phyloP scores from a whole-genome alignment of 2,113 vertebrate species.

The Anoplopoma fimbria region DNA sequence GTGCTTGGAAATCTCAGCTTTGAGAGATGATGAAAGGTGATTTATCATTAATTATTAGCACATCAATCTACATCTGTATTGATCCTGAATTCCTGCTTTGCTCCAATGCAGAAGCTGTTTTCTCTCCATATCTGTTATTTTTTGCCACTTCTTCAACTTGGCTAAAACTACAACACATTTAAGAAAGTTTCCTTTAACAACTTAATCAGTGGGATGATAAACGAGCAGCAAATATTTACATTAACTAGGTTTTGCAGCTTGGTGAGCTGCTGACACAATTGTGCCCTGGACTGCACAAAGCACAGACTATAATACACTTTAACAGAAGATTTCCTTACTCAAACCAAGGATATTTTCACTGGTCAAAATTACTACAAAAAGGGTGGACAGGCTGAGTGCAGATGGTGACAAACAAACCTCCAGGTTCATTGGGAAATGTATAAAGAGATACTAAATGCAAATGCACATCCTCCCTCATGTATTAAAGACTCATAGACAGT shows the following conservation, averaged over 20 bases:
- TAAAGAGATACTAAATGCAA: too few species aligned
- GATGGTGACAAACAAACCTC: too few species aligned
- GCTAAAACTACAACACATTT: not conserved
- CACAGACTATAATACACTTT: too few species aligned
- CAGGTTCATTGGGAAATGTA: too few species aligned
- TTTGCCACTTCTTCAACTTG: not conserved
- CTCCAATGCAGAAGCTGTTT: not conserved
- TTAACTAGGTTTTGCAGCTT: not conserved
- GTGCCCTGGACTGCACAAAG: too few species aligned
- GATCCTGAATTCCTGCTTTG: not conserved
- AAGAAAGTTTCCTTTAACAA: not conserved
- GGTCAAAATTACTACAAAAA: too few species aligned
- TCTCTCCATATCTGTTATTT: not conserved
- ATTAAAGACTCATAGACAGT: not conserved
- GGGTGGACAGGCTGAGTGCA: too few species aligned
- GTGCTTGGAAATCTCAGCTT: slow-evolving; percentile 96
- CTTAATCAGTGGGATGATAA: not conserved
- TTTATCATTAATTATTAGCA: not conserved
- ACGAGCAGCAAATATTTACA: not conserved
- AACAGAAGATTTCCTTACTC: too few species aligned
- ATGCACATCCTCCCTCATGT: too few species aligned
- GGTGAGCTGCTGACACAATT: not conserved
- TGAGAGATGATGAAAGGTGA: not conserved
- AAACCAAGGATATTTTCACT: too few species aligned
- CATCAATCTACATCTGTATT: not conserved